These are phyloP conservation scores for Haliclona indistincta DNA, from an alignment of 37 sponge, comb jelly and placozoan genomes.

Conservation along the genomic window DNA sequence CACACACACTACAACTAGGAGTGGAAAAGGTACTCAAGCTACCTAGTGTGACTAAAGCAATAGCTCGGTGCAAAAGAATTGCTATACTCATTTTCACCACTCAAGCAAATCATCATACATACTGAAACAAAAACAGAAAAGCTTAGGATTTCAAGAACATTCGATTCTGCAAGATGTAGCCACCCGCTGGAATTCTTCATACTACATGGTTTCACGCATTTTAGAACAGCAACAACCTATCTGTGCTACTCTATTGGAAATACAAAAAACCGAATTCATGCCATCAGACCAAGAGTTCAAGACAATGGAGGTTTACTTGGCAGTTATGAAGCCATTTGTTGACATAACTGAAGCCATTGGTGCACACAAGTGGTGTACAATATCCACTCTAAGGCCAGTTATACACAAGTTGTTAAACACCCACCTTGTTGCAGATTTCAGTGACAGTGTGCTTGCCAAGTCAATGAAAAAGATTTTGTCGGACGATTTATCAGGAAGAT, in stretches of 20 bases:
- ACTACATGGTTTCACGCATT: conserved; percentile 10
- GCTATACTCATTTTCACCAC: conserved; percentile 11
- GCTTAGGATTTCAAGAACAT: not conserved
- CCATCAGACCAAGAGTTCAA: conserved; percentile 11
- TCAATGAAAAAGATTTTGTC: not conserved
- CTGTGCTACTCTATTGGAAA: conserved; percentile 18
- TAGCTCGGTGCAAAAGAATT: conserved; percentile 15
- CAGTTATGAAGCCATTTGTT: conserved; percentile 34
- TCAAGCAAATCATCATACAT: conserved; percentile 6
- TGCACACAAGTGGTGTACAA: conserved; percentile 9
- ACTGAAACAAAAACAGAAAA: conserved; percentile 3
- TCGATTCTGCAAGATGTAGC: not conserved
- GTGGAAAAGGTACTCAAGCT: conserved; percentile 11
- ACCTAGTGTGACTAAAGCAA: not conserved
- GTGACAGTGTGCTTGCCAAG: conserved; percentile 1
- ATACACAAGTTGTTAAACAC: conserved; percentile 9
- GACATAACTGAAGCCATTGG: conserved; percentile 37
- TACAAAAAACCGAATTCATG: conserved; percentile 13
- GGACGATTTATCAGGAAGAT: not conserved
- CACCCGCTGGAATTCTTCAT: conserved; percentile 14
- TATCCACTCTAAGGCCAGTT: conserved; percentile 14
- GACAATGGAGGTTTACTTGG: conserved; percentile 3
- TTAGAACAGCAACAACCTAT: conserved; percentile 31
- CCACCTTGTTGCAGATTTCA: not conserved
- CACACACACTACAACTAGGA: conserved; percentile 20